Percentiles rank a stretch among this genome's conserved stretches.
Conservation (phyloP, 1,140 invertebrate genomes). For the Lepidurus packardi region DNA sequence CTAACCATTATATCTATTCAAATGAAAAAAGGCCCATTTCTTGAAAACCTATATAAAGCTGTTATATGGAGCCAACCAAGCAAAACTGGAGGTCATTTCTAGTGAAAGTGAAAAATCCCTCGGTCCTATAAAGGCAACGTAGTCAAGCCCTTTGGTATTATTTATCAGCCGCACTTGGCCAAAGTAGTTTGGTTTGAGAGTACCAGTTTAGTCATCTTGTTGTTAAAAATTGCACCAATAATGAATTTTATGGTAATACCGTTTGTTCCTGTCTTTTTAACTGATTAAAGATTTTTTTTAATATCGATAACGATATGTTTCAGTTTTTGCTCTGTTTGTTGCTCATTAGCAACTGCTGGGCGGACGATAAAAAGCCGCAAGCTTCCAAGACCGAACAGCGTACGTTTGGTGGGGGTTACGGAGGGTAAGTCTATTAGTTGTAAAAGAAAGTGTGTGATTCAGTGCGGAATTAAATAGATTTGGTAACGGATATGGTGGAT, state of each 20-base stretch:
- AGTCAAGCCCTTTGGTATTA: not conserved
- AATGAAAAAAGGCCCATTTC: not conserved
- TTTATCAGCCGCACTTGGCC: not conserved
- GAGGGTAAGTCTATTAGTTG: not conserved
- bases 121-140: not conserved
- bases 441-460: not conserved
- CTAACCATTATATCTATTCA: not conserved
- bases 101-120: not conserved
- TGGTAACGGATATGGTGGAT: not conserved
- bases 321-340: not conserved
- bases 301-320: not conserved
- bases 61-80: not conserved
- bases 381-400: not conserved
- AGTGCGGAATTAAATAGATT: not conserved
- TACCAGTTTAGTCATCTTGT: not conserved
- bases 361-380: constrained; percentile 7
- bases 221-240: not conserved
- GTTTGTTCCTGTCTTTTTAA: not conserved
- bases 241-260: not conserved
- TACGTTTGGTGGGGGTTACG: not conserved
- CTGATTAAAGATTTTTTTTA: not conserved
- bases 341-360: not conserved
- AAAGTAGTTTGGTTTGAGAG: not conserved
- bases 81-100: not conserved
- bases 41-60: not conserved